Conservation (phyloP, 2,888 invertebrate genomes). For the Lordiphosa fenestrarum region DNA sequence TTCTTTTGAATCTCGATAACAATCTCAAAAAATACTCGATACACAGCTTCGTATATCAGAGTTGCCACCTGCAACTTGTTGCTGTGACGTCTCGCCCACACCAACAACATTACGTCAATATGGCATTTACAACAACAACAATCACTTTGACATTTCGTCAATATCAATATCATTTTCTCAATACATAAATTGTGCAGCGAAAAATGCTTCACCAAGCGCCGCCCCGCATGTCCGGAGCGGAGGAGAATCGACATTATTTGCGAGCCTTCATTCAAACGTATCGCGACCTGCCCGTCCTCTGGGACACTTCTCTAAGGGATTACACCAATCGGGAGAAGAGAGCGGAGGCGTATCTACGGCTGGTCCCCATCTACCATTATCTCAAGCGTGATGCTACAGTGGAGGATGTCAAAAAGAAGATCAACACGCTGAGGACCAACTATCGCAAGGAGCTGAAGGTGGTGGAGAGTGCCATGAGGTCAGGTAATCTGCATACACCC, state of each 20-base stretch:
- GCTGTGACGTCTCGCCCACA: slow-evolving; percentile 59
- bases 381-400: slow-evolving; percentile 78
- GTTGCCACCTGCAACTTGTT: slow-evolving; percentile 53
- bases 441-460: slow-evolving; percentile 78
- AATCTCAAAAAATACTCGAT: too few species aligned
- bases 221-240: slow-evolving; percentile 69
- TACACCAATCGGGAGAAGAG: slow-evolving; percentile 78
- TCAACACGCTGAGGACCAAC: slow-evolving; percentile 77
- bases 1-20: too few species aligned
- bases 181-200: slow-evolving; percentile 16
- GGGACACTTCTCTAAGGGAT: slow-evolving; percentile 77
- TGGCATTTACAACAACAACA: slow-evolving; percentile 67
- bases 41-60: background rate
- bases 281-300: slow-evolving; percentile 75
- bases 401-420: slow-evolving; percentile 78
- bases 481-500: slow-evolving; percentile 72
- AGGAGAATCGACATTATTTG: slow-evolving; percentile 75
- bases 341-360: slow-evolving; percentile 73
- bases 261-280: slow-evolving; percentile 77
- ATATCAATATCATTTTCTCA: slow-evolving; percentile 51
- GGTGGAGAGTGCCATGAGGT: slow-evolving; percentile 71
- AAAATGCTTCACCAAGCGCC: slow-evolving; percentile 37
- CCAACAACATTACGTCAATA: slow-evolving; percentile 66
- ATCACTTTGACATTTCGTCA: slow-evolving; percentile 72
- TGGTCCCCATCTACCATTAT: slow-evolving; percentile 74